Conservation (phyloP, 2,888 invertebrate species). For the Tipula helvola region DNA sequence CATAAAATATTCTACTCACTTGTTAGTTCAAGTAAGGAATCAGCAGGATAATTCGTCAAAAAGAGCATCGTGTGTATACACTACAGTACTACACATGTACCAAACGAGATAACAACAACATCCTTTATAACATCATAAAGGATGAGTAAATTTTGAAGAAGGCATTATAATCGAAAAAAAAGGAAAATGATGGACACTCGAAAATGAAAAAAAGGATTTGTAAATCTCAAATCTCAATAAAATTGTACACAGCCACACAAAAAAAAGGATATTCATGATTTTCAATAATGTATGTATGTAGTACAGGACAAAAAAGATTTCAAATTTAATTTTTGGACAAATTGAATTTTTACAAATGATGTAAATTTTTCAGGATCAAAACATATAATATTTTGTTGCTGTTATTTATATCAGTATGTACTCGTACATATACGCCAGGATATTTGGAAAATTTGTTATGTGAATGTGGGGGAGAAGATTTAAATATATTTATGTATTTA, state of each 20-base stretch:
- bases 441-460: background rate
- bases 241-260: background rate
- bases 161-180: background rate
- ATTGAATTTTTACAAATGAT: background rate
- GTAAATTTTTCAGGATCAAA: background rate
- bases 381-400: background rate
- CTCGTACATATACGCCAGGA: background rate
- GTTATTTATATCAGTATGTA: background rate
- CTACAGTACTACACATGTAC: background rate
- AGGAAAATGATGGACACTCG: background rate
- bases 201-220: background rate
- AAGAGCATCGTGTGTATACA: background rate
- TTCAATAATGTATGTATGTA: background rate
- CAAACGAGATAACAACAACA: background rate
- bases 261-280: background rate
- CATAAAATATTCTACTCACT: background rate
- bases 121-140: background rate
- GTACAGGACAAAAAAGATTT: background rate
- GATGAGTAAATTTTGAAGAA: background rate
- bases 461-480: background rate
- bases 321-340: background rate
- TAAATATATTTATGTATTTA: background rate
- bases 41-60: background rate
- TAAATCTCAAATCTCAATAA: background rate
- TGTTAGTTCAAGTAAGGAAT: background rate